Conservation (phyloP, 2,888 invertebrate genomes). For the Morpho achilles region DNA sequence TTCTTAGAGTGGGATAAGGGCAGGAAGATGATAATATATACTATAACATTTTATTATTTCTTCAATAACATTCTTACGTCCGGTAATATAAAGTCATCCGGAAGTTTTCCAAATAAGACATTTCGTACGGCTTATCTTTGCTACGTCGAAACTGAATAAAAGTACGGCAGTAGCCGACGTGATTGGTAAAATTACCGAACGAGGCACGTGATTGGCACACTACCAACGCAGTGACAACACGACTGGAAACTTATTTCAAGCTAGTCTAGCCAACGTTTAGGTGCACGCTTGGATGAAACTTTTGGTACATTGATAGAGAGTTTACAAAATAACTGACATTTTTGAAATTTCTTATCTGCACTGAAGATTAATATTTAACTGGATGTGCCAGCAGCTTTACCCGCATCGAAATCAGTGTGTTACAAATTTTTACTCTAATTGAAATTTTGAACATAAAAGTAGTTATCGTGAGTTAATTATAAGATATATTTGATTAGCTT, state of each 20-base stretch:
- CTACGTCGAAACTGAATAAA: constrained; percentile 30
- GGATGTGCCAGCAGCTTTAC: too few species aligned
- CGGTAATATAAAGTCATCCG: too few species aligned
- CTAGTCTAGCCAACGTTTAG: constrained; percentile 17
- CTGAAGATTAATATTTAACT: too few species aligned
- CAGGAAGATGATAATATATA: too few species aligned
- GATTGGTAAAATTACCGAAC: constrained; percentile 40
- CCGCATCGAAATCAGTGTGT: too few species aligned
- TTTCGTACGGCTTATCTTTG: constrained; percentile 13
- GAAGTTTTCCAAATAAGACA: constrained; percentile 2
- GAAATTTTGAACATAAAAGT: too few species aligned
- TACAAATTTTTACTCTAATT: too few species aligned
- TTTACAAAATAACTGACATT: constrained; percentile 14
- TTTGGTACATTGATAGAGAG: constrained; percentile 15
- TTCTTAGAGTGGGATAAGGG: too few species aligned
- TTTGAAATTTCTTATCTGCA: not conserved
- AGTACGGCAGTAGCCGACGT: constrained; percentile 36
- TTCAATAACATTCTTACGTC: too few species aligned
- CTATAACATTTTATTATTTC: too few species aligned
- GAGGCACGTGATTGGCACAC: constrained; percentile 41
- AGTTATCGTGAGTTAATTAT: too few species aligned
- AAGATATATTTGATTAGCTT: too few species aligned
- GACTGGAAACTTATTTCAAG: constrained; percentile 23
- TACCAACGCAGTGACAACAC: constrained; percentile 38
- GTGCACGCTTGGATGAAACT: constrained; percentile 15